Conservation (phyloP, 1,140 invertebrate species). For the Heterodera schachtii region DNA sequence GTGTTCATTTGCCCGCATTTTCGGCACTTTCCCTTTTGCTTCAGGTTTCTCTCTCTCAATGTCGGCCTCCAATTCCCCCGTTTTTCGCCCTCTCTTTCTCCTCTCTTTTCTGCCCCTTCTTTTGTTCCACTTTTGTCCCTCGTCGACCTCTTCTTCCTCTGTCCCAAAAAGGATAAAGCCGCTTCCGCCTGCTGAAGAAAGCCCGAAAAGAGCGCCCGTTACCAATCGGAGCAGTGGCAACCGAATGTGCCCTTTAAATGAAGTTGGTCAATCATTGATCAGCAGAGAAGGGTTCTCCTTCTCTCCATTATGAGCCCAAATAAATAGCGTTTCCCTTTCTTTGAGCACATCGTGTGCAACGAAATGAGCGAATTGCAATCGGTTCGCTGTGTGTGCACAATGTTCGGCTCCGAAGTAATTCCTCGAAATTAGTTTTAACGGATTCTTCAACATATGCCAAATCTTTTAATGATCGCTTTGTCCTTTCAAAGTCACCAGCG, state of each 20-base stretch:
- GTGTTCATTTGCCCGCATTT: too few species aligned
- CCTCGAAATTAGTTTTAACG: neutral
- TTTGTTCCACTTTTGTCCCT: neutral
- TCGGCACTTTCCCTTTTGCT: too few species aligned
- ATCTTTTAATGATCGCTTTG: too few species aligned
- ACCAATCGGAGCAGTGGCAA: neutral
- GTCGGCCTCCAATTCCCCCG: neutral
- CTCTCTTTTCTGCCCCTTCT: neutral
- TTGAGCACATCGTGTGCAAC: slow-evolving; percentile 8
- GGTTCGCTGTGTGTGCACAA: slow-evolving; percentile 31
- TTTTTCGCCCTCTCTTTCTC: neutral
- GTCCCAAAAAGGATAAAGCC: neutral
- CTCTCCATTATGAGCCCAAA: too few species aligned
- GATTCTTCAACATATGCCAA: too few species aligned
- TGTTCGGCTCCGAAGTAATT: slow-evolving; percentile 28
- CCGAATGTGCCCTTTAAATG: slow-evolving; percentile 2
- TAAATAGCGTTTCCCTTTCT: too few species aligned
- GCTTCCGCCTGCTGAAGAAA: neutral
- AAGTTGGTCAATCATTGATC: neutral
- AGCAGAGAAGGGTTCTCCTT: too few species aligned
- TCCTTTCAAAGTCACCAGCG: slow-evolving; percentile 9
- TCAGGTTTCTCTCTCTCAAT: too few species aligned
- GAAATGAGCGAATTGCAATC: slow-evolving; percentile 12
- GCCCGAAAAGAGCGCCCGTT: neutral
- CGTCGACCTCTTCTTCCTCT: neutral